Conservation (phyloP, 2,113 vertebrate species). For the Ictalurus punctatus region DNA sequence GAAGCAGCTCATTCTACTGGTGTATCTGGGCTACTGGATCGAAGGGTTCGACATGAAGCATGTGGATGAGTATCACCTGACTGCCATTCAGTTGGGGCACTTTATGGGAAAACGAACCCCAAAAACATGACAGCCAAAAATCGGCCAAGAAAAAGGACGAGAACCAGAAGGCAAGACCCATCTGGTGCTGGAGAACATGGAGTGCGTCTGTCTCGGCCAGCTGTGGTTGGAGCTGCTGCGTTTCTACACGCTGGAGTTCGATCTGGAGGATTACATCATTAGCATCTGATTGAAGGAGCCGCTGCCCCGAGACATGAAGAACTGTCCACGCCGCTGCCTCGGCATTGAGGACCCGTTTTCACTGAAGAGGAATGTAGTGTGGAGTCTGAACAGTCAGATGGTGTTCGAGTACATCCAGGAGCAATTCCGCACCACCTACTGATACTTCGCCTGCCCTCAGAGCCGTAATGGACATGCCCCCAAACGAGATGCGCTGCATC, state of each 20-base stretch:
- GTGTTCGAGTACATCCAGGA: slow-evolving; percentile 98
- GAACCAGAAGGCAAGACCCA: slow-evolving; percentile 76
- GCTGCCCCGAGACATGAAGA: slow-evolving; percentile 90
- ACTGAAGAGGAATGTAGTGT: slow-evolving; percentile 95
- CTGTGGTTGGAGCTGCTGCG: slow-evolving; percentile 94
- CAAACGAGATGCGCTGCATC: neutral
- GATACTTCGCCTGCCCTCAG: slow-evolving; percentile 95
- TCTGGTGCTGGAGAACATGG: slow-evolving; percentile 74
- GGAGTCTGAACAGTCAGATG: slow-evolving; percentile 98
- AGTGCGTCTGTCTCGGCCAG: slow-evolving; percentile 82
- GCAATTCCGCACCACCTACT: slow-evolving; percentile 91
- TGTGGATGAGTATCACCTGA: slow-evolving; percentile 91
- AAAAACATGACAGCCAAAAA: slow-evolving; percentile 69
- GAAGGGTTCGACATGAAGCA: slow-evolving; percentile 90
- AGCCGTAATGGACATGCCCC: slow-evolving; percentile 72
- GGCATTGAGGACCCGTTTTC: slow-evolving; percentile 98
- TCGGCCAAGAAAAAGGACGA: slow-evolving; percentile 65
- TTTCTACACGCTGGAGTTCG: slow-evolving; percentile 98
- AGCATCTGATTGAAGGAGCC: slow-evolving; percentile 90
- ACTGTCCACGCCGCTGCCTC: slow-evolving; percentile 94
- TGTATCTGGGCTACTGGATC: slow-evolving; percentile 91
- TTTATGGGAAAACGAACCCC: slow-evolving; percentile 81
- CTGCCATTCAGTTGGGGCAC: slow-evolving; percentile 77
- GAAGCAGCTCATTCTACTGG: slow-evolving; percentile 86
- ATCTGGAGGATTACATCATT: slow-evolving; percentile 93